phyloP scores from a whole-genome alignment of 2,888 invertebrate species.

The Spilarctia lutea region DNA sequence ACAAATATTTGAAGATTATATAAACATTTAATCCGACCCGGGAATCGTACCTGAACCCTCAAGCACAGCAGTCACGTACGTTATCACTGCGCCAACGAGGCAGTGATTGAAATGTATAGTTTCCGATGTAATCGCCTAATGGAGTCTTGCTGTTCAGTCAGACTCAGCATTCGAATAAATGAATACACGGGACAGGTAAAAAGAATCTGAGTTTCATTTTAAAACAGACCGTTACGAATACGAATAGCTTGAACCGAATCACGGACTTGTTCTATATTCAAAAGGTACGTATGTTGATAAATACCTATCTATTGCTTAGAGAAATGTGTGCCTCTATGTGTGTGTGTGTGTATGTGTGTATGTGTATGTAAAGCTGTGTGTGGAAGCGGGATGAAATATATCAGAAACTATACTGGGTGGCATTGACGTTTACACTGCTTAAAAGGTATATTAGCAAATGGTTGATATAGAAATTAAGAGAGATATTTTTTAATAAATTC shows the following conservation, averaged over 20 bases:
- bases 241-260: slow-evolving; percentile 1
- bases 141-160: slow-evolving; percentile 44
- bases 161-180: slow-evolving; percentile 40
- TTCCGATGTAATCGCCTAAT: slow-evolving; percentile 52
- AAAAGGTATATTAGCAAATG: neutral
- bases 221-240: slow-evolving; percentile 1
- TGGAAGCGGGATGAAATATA: neutral
- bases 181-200: slow-evolving; percentile 35
- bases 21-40: no score
- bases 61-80: no score
- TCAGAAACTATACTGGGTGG: neutral
- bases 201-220: slow-evolving; percentile 26
- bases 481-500: neutral
- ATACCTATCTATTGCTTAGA: neutral
- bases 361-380: neutral
- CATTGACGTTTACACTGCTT: neutral
- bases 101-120: slow-evolving; percentile 37
- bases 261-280: slow-evolving; percentile 20
- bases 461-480: neutral
- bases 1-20: no score
- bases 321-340: neutral
- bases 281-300: neutral
- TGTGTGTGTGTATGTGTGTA: no score
- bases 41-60: no score
- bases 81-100: no score